phyloP scores from a whole-genome alignment of 2,888 invertebrate species.

The Heliconius sara region DNA sequence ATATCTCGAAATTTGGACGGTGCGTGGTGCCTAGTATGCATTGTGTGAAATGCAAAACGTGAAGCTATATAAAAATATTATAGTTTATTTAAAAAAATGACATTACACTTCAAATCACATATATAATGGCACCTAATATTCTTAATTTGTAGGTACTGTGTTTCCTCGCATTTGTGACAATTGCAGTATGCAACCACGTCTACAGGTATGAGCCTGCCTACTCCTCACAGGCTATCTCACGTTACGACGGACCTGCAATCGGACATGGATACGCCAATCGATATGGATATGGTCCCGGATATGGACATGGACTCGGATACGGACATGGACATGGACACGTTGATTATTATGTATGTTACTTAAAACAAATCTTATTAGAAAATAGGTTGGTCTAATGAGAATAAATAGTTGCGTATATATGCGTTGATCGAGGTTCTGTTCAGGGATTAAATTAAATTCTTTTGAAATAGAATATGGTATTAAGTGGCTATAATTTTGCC shows the following conservation, averaged over 20 bases:
- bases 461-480: no score
- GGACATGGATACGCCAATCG: slow-evolving; percentile 54
- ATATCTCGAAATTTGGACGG: no score
- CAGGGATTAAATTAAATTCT: no score
- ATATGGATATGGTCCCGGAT: slow-evolving; percentile 24
- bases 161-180: slow-evolving; percentile 45
- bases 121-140: background rate
- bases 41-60: no score
- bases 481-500: no score
- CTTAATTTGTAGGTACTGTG: slow-evolving; percentile 45
- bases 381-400: no score
- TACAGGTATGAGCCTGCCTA: slow-evolving; percentile 66
- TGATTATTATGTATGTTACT: slow-evolving; percentile 37
- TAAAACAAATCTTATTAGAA: background rate
- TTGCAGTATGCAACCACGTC: slow-evolving; percentile 47
- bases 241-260: slow-evolving; percentile 63
- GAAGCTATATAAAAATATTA: no score
- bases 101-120: background rate
- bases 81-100: no score
- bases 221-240: slow-evolving; percentile 68
- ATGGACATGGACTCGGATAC: background rate
- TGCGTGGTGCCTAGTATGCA: no score
- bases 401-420: no score
- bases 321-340: slow-evolving; percentile 24
- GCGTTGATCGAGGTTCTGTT: no score